Base-by-base conservation (phyloP, 2,797 vertebrate genomes). In the Furcifer pardalis region DNA sequence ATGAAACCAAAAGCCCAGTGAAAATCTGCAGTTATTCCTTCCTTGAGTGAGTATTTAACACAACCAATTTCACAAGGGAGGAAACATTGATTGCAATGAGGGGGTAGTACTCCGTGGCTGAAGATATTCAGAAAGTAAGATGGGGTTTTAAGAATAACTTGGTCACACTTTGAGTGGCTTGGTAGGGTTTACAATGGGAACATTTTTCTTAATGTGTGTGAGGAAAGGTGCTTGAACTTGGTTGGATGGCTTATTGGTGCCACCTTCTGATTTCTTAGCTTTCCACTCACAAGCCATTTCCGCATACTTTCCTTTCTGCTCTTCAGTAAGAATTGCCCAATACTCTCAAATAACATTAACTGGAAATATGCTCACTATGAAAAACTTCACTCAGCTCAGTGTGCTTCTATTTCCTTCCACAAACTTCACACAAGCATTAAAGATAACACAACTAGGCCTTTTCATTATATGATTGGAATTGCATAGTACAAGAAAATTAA, bases 61-160 rank as follows among this genome's bases (percentile, higher is more conserved):
- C 96, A 97, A 44, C 95, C 96, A 78, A 97, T 96, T 93, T 97
- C 96, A 30, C 96, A 97, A 72, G 96, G 96, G 21, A 97, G 95
- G 85, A 96, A 97, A 69, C 95, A 95, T 87, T 96, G 96, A 30
- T 91, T 92, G 60, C 96, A 97, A 56, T 94, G 84, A 56, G 92
- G 85, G 0, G 96, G 96, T 83, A 97, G 92, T 81, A 95, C 93
- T 15, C 96, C 96, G 25, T 96, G 95, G 88, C 96, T 97, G 91
- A 95, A 96, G 74, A 97, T 95, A 84, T 97, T 94, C 89, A 97
- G 68, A 91, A 97, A 96, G 88, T 96, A 96, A 88, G 96, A 96
- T 74, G 91, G 40, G 5, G 91, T 88, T 88, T 92, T 88, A 90
- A 95, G 78, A 62, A 93, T 21, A 89, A 84, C 96, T 97, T n/a